Evolutionary conservation across 2,113 vertebrate genomes (phyloP), one percentile per base, ranked within the genome.

Genomic region (Paracanthobrama guichenoti): DNA sequence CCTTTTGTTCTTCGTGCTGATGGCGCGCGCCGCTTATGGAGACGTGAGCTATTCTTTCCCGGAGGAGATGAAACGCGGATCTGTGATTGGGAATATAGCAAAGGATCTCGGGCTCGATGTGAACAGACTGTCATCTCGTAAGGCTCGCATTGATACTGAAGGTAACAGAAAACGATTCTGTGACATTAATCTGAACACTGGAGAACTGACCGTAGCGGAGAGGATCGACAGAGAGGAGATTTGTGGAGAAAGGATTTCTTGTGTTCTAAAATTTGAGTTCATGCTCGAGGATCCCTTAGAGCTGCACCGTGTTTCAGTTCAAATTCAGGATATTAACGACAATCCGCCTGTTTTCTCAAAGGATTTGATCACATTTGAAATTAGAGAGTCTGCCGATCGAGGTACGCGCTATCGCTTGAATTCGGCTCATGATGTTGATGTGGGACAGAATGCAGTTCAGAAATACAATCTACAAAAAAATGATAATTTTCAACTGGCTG

Each of bases 181-280:
- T 66, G 78, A 90, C 48, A 84, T 95, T 0, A 89, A 92, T 13
- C 20, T 53, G 93, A 94, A 83, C 35, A 92, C 89, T 62, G 93
- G 94, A 24, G 91, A 92, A 77, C 74, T 95, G 66, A 88, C 86
- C 16, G 91, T 95, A 39, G 86, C 88, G 79, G 80, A 92, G 28
- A 91, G 91, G 59, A 90, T 95, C 39, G 93, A 95, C 86, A 87
- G 90, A 55, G 93, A 95, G 55, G 86, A 88, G 44, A 60, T 94
- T 9, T 94, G 93, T 39, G 78, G 67, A 5, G 57, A 85, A 12
- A 85, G 12, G 5, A 22, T 66, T 0, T 81, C 82, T 0, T 91
- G 90, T 39, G 9, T 53, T 26, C 62, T 89, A 3, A 66, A 86
- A 79, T 78, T 86, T 18, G 86, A 89, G 18, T 42, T 91, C 2